Conservation (phyloP, 2,797 vertebrate species). For the Galagoides demidoff region DNA sequence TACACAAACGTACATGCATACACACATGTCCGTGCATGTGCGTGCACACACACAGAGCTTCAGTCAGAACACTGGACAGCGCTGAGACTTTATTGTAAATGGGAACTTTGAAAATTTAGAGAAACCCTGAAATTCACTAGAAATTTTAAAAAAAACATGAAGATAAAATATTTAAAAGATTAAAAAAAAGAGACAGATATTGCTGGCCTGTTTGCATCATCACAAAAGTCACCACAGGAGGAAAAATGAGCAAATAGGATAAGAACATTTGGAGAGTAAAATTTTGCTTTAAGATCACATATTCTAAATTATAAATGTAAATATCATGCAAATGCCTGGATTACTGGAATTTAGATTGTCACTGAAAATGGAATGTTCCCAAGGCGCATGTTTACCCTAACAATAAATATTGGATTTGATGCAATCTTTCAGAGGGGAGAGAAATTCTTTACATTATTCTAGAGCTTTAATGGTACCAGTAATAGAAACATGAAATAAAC, state of each 20-base stretch:
- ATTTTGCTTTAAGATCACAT: not conserved
- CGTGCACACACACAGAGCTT: not conserved
- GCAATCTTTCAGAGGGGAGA: not conserved
- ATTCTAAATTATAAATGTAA: not conserved
- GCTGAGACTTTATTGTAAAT: not conserved
- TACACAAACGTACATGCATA: not conserved
- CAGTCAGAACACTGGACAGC: not conserved
- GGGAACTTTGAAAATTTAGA: not conserved
- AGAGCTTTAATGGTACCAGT: not conserved
- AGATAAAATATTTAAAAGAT: not conserved
- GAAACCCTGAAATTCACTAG: not conserved
- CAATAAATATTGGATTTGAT: not conserved
- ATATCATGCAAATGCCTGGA: not conserved
- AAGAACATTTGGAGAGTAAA: not conserved
- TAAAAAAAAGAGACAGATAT: not conserved
- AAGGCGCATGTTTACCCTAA: not conserved
- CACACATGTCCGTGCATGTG: not conserved
- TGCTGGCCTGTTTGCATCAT: not conserved
- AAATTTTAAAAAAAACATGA: not conserved
- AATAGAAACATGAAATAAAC: not conserved
- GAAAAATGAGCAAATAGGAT: not conserved
- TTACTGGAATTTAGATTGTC: not conserved
- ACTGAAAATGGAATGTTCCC: not conserved
- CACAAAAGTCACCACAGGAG: not conserved
- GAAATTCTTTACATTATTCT: not conserved